These are phyloP conservation scores for Plotosus lineatus DNA, from an alignment of 2,113 vertebrate genomes.

Conservation along the genomic window DNA sequence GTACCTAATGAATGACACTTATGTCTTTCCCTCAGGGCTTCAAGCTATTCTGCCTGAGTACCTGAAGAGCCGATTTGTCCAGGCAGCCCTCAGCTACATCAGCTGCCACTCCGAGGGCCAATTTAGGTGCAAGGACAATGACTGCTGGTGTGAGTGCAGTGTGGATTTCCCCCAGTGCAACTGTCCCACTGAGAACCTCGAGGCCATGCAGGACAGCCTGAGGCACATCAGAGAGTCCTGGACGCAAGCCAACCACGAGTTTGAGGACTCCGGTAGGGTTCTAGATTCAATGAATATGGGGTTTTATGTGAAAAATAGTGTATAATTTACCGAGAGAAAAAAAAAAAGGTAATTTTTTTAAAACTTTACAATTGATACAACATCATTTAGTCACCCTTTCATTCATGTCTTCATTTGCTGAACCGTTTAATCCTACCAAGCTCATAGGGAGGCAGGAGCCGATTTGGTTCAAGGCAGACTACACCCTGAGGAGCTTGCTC, in stretches of 20 bases:
- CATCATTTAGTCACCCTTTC: too few species aligned
- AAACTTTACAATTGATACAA: too few species aligned
- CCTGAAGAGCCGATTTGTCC: constrained; percentile 73
- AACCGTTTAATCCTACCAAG: too few species aligned
- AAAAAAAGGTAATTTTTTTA: too few species aligned
- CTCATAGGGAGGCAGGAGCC: too few species aligned
- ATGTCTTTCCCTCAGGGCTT: constrained; percentile 67
- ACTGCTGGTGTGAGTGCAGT: constrained; percentile 80
- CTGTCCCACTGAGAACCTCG: constrained; percentile 75
- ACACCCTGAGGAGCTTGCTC: too few species aligned
- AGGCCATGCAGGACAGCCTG: constrained; percentile 75
- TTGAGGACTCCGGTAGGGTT: constrained; percentile 75
- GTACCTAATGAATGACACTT: constrained; percentile 24
- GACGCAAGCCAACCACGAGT: constrained; percentile 72
- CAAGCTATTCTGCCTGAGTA: constrained; percentile 77
- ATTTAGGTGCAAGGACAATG: constrained; percentile 75
- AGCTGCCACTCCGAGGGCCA: constrained; percentile 79
- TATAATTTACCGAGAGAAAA: too few species aligned
- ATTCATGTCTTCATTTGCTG: too few species aligned
- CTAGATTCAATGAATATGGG: neutral
- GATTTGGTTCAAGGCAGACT: too few species aligned
- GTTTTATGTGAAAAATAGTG: neutral
- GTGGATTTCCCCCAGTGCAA: constrained; percentile 73
- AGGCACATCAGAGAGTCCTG: constrained; percentile 72
- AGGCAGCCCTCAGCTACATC: constrained; percentile 80